Conservation (phyloP, 1,140 invertebrate genomes). For the Apis dorsata region DNA sequence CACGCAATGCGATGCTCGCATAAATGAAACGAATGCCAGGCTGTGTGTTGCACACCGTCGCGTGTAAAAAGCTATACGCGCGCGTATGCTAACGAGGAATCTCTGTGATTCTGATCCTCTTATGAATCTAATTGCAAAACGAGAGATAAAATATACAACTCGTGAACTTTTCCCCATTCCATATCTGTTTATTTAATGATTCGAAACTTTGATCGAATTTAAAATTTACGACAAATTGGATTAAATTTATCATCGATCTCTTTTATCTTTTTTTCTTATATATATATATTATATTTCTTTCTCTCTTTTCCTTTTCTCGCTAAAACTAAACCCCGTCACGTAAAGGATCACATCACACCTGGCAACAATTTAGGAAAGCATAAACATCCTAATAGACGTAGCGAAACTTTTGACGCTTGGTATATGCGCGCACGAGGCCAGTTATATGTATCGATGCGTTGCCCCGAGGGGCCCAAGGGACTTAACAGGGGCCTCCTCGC, state of each 20-base stretch:
- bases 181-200: too few species aligned
- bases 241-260: too few species aligned
- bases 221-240: too few species aligned
- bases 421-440: not conserved
- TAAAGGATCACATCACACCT: not conserved
- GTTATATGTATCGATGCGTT: conserved; percentile 12
- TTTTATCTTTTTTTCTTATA: too few species aligned
- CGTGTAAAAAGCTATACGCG: not conserved
- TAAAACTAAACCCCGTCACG: not conserved
- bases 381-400: conserved; percentile 13
- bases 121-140: too few species aligned
- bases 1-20: not conserved
- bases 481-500: conserved; percentile 42
- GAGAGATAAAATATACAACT: too few species aligned
- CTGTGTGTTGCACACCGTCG: not conserved
- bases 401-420: conserved; percentile 8
- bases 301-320: too few species aligned
- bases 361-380: not conserved
- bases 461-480: conserved; percentile 34
- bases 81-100: not conserved
- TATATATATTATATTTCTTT: too few species aligned
- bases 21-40: not conserved
- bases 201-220: too few species aligned
- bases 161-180: too few species aligned
- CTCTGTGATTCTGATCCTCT: not conserved